These are phyloP conservation scores for Harpagifer antarcticus DNA, from an alignment of 2,797 vertebrate genomes.

Conservation along the genomic window DNA sequence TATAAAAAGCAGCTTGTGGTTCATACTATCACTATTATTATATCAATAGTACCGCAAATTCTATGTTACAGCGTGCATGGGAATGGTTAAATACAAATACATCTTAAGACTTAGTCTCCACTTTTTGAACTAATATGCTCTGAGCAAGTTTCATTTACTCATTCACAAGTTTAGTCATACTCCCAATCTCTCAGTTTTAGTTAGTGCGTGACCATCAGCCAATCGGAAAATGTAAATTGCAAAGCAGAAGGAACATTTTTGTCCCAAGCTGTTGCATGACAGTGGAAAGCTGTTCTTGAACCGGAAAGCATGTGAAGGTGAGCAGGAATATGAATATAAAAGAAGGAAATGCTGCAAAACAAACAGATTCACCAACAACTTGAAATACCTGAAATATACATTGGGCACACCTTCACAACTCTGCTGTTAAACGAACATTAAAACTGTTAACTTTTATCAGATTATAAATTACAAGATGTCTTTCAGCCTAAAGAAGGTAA, in stretches of 20 bases:
- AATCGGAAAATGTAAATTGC: conserved; percentile 32
- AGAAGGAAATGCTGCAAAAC: conserved; percentile 21
- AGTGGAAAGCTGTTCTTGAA: conserved; percentile 23
- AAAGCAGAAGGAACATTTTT: conserved; percentile 6
- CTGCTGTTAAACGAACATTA: conserved; percentile 1
- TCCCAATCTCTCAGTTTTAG: conserved; percentile 32
- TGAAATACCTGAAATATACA: conserved; percentile 10
- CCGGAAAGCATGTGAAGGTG: conserved; percentile 23
- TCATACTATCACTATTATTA: not conserved
- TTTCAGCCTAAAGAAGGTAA: not conserved
- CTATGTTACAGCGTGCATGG: not conserved
- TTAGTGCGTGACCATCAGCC: conserved; percentile 20
- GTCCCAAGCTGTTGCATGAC: conserved; percentile 11
- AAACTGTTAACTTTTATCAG: not conserved
- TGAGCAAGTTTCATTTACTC: conserved; percentile 19
- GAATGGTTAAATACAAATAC: not conserved
- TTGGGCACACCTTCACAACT: not conserved
- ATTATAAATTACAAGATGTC: not conserved
- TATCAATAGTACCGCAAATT: not conserved
- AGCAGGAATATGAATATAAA: conserved; percentile 38
- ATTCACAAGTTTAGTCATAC: conserved; percentile 21
- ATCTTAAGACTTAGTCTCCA: not conserved
- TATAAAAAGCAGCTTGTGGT: not conserved
- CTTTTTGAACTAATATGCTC: conserved; percentile 8
- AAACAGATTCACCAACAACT: conserved; percentile 5